phyloP scores from a whole-genome alignment of 2,113 vertebrate genomes.

The Eudorcas thomsonii region DNA sequence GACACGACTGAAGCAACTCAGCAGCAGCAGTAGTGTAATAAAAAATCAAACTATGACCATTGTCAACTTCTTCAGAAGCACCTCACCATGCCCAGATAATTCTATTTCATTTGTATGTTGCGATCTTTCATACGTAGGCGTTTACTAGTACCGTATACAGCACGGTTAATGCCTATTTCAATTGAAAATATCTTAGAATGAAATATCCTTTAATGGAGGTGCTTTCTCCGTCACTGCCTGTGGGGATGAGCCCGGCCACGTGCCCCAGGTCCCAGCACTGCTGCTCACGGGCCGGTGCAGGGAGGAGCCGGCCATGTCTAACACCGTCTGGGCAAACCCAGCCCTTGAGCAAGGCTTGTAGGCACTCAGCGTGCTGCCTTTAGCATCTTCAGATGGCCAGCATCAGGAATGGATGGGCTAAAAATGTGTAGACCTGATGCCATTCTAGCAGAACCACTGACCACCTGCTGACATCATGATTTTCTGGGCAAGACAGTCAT shows the following conservation, averaged over 20 bases:
- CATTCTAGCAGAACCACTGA: background rate
- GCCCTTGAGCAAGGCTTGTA: accelerated
- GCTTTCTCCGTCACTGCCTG: background rate
- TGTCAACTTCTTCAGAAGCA: background rate
- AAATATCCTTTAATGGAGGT: background rate
- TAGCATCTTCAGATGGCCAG: accelerated
- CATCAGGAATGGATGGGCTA: background rate
- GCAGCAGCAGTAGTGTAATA: background rate
- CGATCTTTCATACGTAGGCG: background rate
- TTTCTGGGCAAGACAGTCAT: too few species aligned
- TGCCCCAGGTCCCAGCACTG: too few species aligned
- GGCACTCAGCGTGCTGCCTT: accelerated
- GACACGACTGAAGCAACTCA: too few species aligned
- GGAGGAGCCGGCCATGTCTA: background rate
- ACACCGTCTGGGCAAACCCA: background rate
- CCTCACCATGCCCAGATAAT: accelerated
- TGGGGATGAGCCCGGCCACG: accelerated
- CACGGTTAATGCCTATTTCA: background rate
- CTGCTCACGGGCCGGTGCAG: background rate
- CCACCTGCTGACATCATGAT: background rate
- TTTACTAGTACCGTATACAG: too few species aligned
- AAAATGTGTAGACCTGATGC: accelerated
- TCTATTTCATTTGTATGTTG: background rate
- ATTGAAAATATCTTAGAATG: background rate
- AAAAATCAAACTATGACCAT: background rate